A percentile compares a stretch with the other conserved stretches of the same genome.
phyloP scores from a whole-genome alignment of 92 coral and sea anemone species.

The Parazoanthus swiftii region DNA sequence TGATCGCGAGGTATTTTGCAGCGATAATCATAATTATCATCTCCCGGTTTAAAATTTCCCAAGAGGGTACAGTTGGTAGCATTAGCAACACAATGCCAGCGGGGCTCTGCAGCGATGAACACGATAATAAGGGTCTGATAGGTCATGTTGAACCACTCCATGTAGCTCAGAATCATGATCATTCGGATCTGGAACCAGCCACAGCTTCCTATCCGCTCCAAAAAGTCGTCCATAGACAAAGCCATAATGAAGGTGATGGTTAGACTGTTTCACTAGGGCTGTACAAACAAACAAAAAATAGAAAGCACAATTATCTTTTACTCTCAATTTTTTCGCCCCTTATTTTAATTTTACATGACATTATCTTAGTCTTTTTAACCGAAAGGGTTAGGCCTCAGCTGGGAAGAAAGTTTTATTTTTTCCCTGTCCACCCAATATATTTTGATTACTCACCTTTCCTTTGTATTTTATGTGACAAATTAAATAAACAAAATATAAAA shows the following conservation, averaged over 20 bases:
- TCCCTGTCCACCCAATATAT: too few species aligned
- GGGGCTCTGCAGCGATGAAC: constrained; percentile 9
- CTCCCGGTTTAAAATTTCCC: not conserved
- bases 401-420: too few species aligned
- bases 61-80: constrained; percentile 3
- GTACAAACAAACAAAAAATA: too few species aligned
- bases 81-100: not conserved
- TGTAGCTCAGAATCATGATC: constrained; percentile 9
- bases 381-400: too few species aligned
- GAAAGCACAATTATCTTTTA: too few species aligned
- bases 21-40: not conserved
- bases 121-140: constrained; percentile 7
- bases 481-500: too few species aligned
- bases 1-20: constrained; percentile 11
- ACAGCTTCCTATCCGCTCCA: constrained; percentile 8
- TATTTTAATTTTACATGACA: too few species aligned
- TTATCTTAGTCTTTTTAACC: too few species aligned
- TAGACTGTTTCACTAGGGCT: not conserved
- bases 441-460: too few species aligned
- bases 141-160: constrained; percentile 26
- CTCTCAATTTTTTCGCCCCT: too few species aligned
- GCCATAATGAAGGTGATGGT: not conserved
- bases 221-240: not conserved
- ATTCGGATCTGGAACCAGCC: constrained; percentile 10
- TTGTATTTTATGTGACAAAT: too few species aligned